phyloP scores from a whole-genome alignment of 2,888 invertebrate genomes.

The Drosophila nr. fundita region DNA sequence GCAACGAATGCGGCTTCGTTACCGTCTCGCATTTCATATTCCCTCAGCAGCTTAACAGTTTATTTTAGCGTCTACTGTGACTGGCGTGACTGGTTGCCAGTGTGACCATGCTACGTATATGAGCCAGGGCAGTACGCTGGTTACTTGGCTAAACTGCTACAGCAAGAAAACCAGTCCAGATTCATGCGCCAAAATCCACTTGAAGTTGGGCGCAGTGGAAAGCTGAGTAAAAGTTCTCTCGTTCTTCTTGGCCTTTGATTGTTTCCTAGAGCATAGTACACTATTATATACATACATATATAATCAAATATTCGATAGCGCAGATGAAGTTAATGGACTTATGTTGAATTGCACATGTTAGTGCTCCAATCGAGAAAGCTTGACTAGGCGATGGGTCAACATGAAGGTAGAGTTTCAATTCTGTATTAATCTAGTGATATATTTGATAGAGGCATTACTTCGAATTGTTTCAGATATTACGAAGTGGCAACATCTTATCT shows the following conservation, averaged over 20 bases:
- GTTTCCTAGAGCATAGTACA: neutral
- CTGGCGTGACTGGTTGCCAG: neutral
- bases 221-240: neutral
- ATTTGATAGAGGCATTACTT: neutral
- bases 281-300: neutral
- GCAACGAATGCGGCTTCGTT: neutral
- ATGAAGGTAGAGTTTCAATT: neutral
- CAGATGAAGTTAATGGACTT: neutral
- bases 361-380: neutral
- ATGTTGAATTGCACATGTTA: too few relatives aligned
- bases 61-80: neutral
- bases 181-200: slow-evolving; percentile 12
- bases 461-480: neutral
- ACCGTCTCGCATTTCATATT: neutral
- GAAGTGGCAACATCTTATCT: neutral
- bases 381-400: neutral
- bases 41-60: neutral
- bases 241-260: neutral
- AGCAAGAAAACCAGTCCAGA: slow-evolving; percentile 5
- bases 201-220: slow-evolving; percentile 3
- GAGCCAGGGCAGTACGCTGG: neutral
- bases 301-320: neutral
- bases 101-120: neutral
- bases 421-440: neutral
- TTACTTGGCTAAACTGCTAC: neutral